Conservation (phyloP, 2,113 vertebrate species). For the Menura novaehollandiae region DNA sequence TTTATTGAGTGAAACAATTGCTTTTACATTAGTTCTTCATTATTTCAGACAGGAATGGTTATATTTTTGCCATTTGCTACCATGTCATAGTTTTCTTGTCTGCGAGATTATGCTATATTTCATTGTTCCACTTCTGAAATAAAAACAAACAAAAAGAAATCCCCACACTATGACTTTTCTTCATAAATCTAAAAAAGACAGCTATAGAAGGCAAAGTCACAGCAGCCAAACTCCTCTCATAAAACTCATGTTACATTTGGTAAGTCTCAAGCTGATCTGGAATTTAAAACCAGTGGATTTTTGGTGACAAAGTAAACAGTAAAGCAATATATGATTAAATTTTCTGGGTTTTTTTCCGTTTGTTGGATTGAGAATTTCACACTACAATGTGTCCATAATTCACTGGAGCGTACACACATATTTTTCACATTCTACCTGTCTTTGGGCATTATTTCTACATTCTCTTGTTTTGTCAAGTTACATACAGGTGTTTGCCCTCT, state of each 20-base stretch:
- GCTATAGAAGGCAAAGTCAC: background rate
- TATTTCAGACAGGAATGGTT: constrained; percentile 9
- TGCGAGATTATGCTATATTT: background rate
- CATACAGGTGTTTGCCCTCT: background rate
- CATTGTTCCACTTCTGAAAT: background rate
- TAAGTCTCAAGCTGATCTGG: background rate
- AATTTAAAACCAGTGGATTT: background rate
- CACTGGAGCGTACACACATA: background rate
- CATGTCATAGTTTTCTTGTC: background rate
- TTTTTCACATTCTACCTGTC: background rate
- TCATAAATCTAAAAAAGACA: background rate
- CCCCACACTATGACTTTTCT: background rate
- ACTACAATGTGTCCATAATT: background rate
- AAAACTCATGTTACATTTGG: background rate
- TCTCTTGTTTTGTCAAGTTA: background rate
- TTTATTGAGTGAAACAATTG: constrained; percentile 54
- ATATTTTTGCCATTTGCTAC: background rate
- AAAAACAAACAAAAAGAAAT: background rate
- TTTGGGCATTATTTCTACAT: background rate
- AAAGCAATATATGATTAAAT: background rate
- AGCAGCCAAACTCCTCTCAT: background rate
- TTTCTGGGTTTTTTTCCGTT: background rate
- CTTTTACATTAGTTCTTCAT: constrained; percentile 18
- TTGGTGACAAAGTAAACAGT: background rate
- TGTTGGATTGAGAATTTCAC: background rate